Conservation (phyloP, 2,113 vertebrate species). For the Rutilus rutilus region DNA sequence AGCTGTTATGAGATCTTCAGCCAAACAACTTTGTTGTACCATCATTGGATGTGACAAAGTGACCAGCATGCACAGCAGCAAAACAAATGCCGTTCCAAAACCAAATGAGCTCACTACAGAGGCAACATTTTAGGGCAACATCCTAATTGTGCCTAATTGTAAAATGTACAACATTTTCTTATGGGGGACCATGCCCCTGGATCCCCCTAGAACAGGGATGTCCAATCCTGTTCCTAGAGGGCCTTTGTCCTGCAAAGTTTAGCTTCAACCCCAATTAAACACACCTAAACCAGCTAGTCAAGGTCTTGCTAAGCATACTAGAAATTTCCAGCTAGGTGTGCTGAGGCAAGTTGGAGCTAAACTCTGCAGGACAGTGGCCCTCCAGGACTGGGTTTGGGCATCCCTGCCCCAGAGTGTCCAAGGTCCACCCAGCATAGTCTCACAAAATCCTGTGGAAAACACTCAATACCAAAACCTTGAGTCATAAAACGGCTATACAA, state of each 20-base stretch:
- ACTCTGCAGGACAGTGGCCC: too few relatives aligned
- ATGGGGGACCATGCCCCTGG: too few relatives aligned
- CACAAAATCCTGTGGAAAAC: too few relatives aligned
- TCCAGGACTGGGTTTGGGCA: too few relatives aligned
- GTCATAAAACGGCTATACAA: not conserved
- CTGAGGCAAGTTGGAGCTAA: too few relatives aligned
- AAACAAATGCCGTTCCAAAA: not conserved
- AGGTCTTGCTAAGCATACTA: too few relatives aligned
- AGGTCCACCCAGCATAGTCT: not conserved
- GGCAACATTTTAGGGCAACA: not conserved
- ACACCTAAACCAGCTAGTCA: too few relatives aligned
- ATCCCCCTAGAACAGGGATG: too few relatives aligned
- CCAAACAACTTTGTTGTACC: not conserved
- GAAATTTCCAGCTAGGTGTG: too few relatives aligned
- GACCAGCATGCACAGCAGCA: not conserved
- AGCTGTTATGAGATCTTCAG: conserved; percentile 14
- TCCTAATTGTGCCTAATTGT: not conserved
- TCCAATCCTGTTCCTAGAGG: too few relatives aligned
- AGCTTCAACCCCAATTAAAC: too few relatives aligned
- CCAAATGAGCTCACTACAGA: not conserved
- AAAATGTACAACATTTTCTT: not conserved
- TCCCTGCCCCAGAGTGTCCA: not conserved
- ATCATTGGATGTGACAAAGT: conserved; percentile 1
- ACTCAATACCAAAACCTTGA: not conserved
- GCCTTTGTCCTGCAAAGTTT: too few relatives aligned